Base-by-base conservation (phyloP, 2,797 vertebrate genomes). In the Hephaestus fuliginosus region DNA sequence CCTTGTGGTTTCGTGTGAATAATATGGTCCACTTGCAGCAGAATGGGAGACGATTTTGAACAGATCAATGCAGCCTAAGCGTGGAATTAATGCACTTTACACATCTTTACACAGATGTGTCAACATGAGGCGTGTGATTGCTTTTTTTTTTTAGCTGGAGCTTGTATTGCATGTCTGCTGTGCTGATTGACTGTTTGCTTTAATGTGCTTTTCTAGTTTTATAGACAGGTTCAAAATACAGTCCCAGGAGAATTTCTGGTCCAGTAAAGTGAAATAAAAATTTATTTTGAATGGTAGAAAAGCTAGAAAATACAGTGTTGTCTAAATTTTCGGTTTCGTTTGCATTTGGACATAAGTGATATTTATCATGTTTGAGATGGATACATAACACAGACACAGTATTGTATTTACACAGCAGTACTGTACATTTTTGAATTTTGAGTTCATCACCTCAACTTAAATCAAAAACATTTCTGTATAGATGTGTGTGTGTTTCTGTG, bases 1-100 rank as follows among this genome's bases (percentile, higher is more conserved):
- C 72, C 70, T 78, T 73, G 87, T 76, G 74, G 73, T 80, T 89
- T 88, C 66, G 49, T 72, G 81, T 74, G 84, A 75, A 85, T 88
- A 84, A 86, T 86, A 78, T 65, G 48, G 78, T 66, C 64, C 67
- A 75, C 74, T 85, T 60, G 68, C 61, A 70, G 80, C 20, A 65
- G 25, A 51, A 46, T 36, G 30, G 46, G n/a, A 81, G 71, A 80
- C 14, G 28, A 53, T 81, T 83, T 70, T 68, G 1, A 79, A 62
- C 2, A 43, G 78, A 85, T 90, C 87, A 36, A 83, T 86, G 74
- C 15, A 41, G 53, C 36, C 56, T 58, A 61, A 71, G 57, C 48
- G 70, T 20, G 48, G 63, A 80, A 79, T 76, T 60, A 81, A 82
- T 48, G 22, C 22, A 25, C 25, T 25, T 25, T 25, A 58, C 36